Evolutionary conservation across 2,113 vertebrate genomes (phyloP), one percentile per base, ranked within the genome.

Genomic region (Galeopterus variegatus): DNA sequence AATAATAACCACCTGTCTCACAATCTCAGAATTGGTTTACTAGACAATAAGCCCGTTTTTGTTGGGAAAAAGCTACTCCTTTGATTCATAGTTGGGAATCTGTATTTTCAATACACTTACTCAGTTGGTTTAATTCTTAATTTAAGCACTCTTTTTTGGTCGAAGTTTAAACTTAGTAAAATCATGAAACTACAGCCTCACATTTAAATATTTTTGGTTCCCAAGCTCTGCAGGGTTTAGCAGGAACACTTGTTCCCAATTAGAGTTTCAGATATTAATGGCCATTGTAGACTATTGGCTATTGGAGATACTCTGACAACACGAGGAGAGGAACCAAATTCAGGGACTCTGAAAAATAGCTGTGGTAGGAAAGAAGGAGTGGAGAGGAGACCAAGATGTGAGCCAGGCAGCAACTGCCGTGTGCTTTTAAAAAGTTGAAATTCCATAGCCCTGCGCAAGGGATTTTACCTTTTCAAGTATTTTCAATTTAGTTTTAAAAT

Each of bases 331-430:
- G 31, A 72, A 56, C 26, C 75, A 82, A 36, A 21, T 36, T 62
- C 58, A 41, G 67, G 45, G 45, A 18, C 62, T 88, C 79, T 26
- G 26, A n/a, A 15, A 75, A 31, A 13, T 8, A 17, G 12, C 60
- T 48, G 2, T 28, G 0, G 24, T 62, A 8, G 15, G 67, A 67
- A 75, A 65, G 73, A 21, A 56, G 77, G 56, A 19, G 14, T 9
- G 24, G n/a, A 60, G 31, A 56, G 1, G 31, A 77, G n/a, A 10
- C 45, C 1, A 21, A 41, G 41, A 5, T 28, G 11, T 0, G 0
- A 64, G 23, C 85, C 33, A 12, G 67, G 52, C 19, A 13, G 3
- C 26, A 8, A 14, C 5, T 2, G 15, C 58, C 24, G 0, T 3
- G 52, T 7, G 50, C 72, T 7, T 8, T 8, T 41, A 41, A 6